Base-by-base conservation (phyloP, 2,888 invertebrate species). In the Eutolmus rufibarbis region DNA sequence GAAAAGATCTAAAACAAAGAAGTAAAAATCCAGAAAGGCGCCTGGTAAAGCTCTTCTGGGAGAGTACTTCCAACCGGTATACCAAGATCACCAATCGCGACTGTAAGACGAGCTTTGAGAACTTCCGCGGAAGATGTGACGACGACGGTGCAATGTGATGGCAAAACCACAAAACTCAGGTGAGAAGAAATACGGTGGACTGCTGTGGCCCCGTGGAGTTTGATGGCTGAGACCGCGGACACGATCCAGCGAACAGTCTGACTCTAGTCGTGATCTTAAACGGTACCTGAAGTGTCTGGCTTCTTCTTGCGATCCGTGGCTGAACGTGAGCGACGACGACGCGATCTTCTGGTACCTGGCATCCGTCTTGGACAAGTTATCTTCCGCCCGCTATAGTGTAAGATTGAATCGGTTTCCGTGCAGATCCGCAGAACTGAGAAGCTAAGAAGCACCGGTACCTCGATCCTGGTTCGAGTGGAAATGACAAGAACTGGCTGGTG, bases 211-310 rank as follows among this genome's bases (percentile, higher is more conserved):
- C 46, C 46, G 1, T 46, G 28, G 79, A 81, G 79, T 51, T 81
- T 56, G 81, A 81, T 81, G 81, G 81, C 56, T 56, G 28, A 51
- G 51, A 51, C 28, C 81, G 34, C 31, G 43, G 51, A 56, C 46
- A 81, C 81, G 31, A 51, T 56, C 43, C 81, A 81, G 16, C 34
- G 31, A 81, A 81, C 88, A 88, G 88, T 88, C 88, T 88, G 81
- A 82, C 86, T 86, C 86, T 88, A 82, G 88, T 88, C 88, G 88
- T 81, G 88, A 82, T 51, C 77, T 82, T 57, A 86, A 88, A 88
- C 88, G 88, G 88, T 86, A 87, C 86, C 82, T 81, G 81, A 51
- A 56, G 51, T 81, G 81, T 81, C 23, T 66, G 66, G 23, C 16
- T 46, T 81, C 81, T 56, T 51, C 81, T 56, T 51, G 16, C 16